phyloP scores from a whole-genome alignment of 2,888 invertebrate species.

The Xanthorhoe spadicearia region DNA sequence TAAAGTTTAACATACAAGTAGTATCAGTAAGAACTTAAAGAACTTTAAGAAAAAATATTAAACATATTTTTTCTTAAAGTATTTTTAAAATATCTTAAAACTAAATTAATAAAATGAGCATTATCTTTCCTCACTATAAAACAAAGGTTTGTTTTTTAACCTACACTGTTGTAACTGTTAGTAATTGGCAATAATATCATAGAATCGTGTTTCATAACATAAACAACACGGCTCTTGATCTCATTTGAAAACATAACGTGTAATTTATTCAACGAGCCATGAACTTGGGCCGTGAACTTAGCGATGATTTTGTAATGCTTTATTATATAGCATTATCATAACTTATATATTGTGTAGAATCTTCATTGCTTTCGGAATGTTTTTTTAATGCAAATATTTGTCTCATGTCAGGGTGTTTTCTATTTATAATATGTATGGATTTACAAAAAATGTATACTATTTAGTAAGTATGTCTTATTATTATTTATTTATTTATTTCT shows the following conservation, averaged over 20 bases:
- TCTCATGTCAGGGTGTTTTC: no score
- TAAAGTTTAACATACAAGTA: no score
- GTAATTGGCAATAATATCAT: constrained; percentile 43
- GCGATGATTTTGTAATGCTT: constrained; percentile 16
- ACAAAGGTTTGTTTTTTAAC: constrained; percentile 1
- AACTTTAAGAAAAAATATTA: no score
- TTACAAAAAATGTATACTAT: no score
- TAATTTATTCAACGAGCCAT: constrained; percentile 56
- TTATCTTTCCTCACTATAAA: no score
- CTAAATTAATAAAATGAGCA: no score
- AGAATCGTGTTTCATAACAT: constrained; percentile 46
- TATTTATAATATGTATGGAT: no score
- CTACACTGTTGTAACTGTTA: constrained; percentile 29
- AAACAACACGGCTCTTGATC: constrained; percentile 48
- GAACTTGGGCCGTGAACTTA: constrained; percentile 44
- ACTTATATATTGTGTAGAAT: not conserved
- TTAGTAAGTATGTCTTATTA: no score
- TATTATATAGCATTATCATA: not conserved
- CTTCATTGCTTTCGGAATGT: not conserved
- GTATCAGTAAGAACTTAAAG: no score
- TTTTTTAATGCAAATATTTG: not conserved
- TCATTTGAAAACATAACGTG: constrained; percentile 51
- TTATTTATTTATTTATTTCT: no score
- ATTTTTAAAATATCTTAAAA: no score
- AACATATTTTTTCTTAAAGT: no score